phyloP scores from a whole-genome alignment of 2,888 invertebrate genomes.

The Amblyteles armatorius region DNA sequence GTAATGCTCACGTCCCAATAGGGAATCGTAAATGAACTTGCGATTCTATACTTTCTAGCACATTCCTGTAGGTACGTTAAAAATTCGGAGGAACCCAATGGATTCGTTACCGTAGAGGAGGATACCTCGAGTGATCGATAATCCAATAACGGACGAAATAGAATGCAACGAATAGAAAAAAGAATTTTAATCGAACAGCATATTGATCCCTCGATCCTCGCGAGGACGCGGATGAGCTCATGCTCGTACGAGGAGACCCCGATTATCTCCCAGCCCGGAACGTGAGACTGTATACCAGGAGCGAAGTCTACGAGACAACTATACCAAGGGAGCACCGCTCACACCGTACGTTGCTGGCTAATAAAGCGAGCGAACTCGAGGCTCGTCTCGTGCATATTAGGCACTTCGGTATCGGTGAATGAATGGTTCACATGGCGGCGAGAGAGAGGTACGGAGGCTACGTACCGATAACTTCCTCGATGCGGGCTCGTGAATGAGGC shows the following conservation, averaged over 20 bases:
- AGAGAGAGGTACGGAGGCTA: not conserved
- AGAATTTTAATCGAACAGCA: not conserved
- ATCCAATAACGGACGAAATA: not conserved
- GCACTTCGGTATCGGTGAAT: conserved; percentile 56
- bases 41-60: too few relatives aligned
- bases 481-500: conserved; percentile 39
- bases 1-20: not conserved
- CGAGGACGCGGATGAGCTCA: not conserved
- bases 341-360: conserved; percentile 48
- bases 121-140: too few relatives aligned
- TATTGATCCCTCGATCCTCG: not conserved
- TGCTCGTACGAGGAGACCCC: not conserved
- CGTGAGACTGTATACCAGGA: conserved; percentile 15
- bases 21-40: not conserved
- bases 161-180: not conserved
- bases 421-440: conserved; percentile 61
- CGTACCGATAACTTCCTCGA: conserved; percentile 61
- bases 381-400: conserved; percentile 55
- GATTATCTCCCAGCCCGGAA: not conserved
- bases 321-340: not conserved
- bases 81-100: too few relatives aligned
- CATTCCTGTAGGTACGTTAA: too few relatives aligned
- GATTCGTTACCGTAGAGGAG: too few relatives aligned
- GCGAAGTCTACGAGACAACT: not conserved
- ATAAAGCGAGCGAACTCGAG: conserved; percentile 52